Conservation (phyloP, 2,888 invertebrate genomes). For the Drosophila putrida region DNA sequence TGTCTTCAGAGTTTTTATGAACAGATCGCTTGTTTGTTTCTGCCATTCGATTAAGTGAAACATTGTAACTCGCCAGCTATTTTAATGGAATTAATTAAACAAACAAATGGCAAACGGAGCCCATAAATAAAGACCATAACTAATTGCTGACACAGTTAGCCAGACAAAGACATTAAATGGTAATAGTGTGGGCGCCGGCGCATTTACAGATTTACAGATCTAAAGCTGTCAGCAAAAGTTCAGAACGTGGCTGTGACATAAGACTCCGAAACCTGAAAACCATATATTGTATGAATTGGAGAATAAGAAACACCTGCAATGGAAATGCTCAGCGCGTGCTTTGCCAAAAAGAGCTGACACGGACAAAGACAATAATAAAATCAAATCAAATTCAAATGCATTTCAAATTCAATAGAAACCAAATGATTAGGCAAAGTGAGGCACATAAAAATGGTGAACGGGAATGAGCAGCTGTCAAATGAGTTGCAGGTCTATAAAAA, state of each 20-base stretch:
- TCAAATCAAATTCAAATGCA: conserved; percentile 17
- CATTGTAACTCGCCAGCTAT: conserved; percentile 28
- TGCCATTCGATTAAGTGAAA: conserved; percentile 32
- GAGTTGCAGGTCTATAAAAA: conserved; percentile 37
- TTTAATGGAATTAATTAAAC: conserved; percentile 67
- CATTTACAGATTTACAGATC: conserved; percentile 2
- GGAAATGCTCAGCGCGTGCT: conserved; percentile 62
- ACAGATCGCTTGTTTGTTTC: not conserved
- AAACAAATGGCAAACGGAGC: conserved; percentile 62
- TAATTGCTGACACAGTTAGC: conserved; percentile 79
- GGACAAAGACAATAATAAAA: conserved; percentile 4
- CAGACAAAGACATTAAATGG: conserved; percentile 67
- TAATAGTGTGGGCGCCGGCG: conserved; percentile 67
- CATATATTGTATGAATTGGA: conserved; percentile 29
- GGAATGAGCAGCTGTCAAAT: conserved; percentile 41
- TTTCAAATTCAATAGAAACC: conserved; percentile 33
- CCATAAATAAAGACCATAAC: conserved; percentile 74
- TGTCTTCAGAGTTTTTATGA: not conserved
- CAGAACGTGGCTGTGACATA: conserved; percentile 48
- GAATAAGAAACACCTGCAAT: conserved; percentile 63
- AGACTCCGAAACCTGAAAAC: conserved; percentile 5
- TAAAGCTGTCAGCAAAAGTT: conserved; percentile 60
- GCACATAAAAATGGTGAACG: conserved; percentile 10
- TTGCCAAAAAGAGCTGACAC: conserved; percentile 29
- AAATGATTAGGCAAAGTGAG: conserved; percentile 14